Conservation (phyloP, 2,113 vertebrate genomes). For the Fregata magnificens region DNA sequence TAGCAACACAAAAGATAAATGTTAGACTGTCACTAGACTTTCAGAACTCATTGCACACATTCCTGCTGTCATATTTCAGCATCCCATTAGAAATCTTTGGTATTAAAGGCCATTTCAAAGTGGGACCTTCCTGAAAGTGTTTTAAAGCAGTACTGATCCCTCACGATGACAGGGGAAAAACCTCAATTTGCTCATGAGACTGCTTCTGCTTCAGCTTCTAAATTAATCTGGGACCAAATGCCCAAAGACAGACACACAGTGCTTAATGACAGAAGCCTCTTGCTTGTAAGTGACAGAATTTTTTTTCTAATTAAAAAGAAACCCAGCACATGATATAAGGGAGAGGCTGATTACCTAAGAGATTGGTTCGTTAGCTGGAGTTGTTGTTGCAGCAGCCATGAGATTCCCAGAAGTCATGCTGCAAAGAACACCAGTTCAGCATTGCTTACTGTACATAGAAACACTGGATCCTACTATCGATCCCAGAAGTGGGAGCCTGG, state of each 20-base stretch:
- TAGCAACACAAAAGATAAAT: slow-evolving; percentile 37
- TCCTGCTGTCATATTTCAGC: slow-evolving; percentile 30
- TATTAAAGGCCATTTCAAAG: slow-evolving; percentile 51
- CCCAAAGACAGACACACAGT: slow-evolving; percentile 2
- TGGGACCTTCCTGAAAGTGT: not conserved
- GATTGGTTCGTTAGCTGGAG: not conserved
- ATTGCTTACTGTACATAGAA: slow-evolving; percentile 12
- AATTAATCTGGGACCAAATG: slow-evolving; percentile 67
- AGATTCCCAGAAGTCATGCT: not conserved
- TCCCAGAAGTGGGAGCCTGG: not conserved
- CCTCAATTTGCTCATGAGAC: not conserved
- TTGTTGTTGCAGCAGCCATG: slow-evolving; percentile 11
- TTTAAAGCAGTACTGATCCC: slow-evolving; percentile 36
- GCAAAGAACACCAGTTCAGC: slow-evolving; percentile 13
- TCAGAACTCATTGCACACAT: not conserved
- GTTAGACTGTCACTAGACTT: slow-evolving; percentile 36
- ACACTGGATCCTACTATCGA: not conserved
- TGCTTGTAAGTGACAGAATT: slow-evolving; percentile 9
- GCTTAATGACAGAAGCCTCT: slow-evolving; percentile 51
- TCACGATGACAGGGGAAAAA: slow-evolving; percentile 10
- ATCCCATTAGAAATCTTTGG: slow-evolving; percentile 52
- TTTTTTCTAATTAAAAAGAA: slow-evolving; percentile 66
- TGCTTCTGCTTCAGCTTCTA: slow-evolving; percentile 30
- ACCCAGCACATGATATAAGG: not conserved
- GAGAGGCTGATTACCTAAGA: slow-evolving; percentile 34